phyloP scores from a whole-genome alignment of 2,888 invertebrate genomes.

The Scaptomyza cyrtandrae region DNA sequence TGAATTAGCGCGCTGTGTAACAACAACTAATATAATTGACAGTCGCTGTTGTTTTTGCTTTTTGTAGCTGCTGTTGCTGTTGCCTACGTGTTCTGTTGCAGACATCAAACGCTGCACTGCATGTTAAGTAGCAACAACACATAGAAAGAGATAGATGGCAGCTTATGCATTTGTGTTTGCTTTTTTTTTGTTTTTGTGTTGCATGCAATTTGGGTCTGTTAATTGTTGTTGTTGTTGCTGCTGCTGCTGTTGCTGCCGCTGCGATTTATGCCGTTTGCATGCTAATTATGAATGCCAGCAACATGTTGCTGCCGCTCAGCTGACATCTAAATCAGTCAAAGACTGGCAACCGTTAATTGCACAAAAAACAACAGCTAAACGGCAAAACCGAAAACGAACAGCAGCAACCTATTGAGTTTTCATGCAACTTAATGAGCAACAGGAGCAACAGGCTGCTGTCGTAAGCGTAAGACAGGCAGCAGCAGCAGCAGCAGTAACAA shows the following conservation, averaged over 20 bases:
- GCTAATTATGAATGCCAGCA: constrained; percentile 71
- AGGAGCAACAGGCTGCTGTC: constrained; percentile 54
- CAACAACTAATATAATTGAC: constrained; percentile 77
- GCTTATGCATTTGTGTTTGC: background rate
- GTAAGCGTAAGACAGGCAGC: constrained; percentile 53
- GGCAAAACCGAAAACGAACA: background rate
- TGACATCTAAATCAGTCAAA: constrained; percentile 79
- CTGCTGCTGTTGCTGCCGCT: constrained; percentile 27
- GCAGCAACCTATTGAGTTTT: constrained; percentile 69
- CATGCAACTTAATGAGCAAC: constrained; percentile 77
- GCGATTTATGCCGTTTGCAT: constrained; percentile 79
- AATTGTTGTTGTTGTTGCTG: constrained; percentile 68
- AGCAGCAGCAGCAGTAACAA: constrained; percentile 55
- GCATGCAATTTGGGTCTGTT: constrained; percentile 77
- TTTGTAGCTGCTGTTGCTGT: constrained; percentile 39
- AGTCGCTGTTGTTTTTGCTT: constrained; percentile 59
- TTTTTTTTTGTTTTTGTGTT: constrained; percentile 36
- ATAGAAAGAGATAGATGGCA: constrained; percentile 36
- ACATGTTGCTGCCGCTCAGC: constrained; percentile 63
- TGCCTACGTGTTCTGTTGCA: constrained; percentile 76
- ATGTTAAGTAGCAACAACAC: constrained; percentile 66
- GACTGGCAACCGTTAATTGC: constrained; percentile 56
- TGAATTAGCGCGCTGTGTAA: constrained; percentile 80
- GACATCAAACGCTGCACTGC: constrained; percentile 68
- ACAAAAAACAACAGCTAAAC: constrained; percentile 1